These are phyloP conservation scores for Drosophila subobscura DNA, from an alignment of 1,140 invertebrate genomes.

Conservation along the genomic window DNA sequence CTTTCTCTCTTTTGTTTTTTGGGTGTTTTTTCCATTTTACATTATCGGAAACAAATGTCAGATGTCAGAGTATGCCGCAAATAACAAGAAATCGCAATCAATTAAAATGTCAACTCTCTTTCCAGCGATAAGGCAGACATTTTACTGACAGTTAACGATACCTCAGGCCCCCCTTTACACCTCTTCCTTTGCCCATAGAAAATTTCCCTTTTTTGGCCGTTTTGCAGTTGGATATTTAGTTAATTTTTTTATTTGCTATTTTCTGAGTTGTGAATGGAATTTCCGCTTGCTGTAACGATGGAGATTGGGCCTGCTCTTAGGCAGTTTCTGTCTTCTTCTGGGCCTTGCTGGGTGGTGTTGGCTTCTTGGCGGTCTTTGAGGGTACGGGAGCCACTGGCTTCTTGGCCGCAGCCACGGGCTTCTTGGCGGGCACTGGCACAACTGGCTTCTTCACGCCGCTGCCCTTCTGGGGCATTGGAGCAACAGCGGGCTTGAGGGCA, in stretches of 20 bases:
- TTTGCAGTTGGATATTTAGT: conserved; percentile 61
- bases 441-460: conserved; percentile 38
- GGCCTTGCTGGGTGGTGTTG: conserved; percentile 58
- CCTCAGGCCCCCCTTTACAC: not conserved
- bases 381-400: conserved; percentile 16
- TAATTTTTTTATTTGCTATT: conserved; percentile 52
- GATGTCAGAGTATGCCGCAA: conserved; percentile 34
- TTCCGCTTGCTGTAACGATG: conserved; percentile 66
- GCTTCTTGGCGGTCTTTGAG: conserved; percentile 48
- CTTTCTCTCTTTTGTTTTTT: not conserved
- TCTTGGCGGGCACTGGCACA: conserved; percentile 43
- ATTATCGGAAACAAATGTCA: conserved; percentile 36
- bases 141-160: conserved; percentile 27
- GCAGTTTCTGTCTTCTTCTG: conserved; percentile 60
- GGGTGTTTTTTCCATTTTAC: conserved; percentile 17
- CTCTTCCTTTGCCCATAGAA: not conserved
- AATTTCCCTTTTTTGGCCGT: conserved; percentile 9
- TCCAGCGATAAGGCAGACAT: conserved; percentile 26
- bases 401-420: conserved; percentile 36
- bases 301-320: conserved; percentile 44
- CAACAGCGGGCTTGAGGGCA: conserved; percentile 40
- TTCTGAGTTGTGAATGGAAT: conserved; percentile 70
- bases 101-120: conserved; percentile 34
- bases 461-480: conserved; percentile 35
- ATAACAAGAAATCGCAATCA: conserved; percentile 58